Conservation (phyloP, 1,140 invertebrate species). For the Linepithema humile region DNA sequence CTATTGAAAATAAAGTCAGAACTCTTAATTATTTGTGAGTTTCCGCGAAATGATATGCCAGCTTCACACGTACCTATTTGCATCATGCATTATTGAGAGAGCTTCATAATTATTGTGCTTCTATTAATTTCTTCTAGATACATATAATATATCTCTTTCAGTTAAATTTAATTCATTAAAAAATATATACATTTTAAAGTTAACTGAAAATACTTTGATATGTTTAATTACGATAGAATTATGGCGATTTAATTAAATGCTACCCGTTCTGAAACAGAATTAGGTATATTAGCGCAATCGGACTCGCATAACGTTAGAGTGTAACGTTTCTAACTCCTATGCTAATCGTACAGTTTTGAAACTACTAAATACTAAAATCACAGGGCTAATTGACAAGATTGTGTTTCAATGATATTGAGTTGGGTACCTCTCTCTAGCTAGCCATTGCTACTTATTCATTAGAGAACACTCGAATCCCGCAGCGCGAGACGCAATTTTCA, state of each 20-base stretch:
- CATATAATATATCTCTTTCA: not conserved
- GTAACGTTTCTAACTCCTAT: conserved; percentile 10
- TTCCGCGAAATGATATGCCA: too few species aligned
- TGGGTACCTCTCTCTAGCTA: conserved; percentile 4
- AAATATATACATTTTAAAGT: not conserved
- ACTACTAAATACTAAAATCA: conserved; percentile 48
- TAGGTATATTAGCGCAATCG: conserved; percentile 15
- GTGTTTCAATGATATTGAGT: conserved; percentile 53
- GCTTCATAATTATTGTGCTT: not conserved
- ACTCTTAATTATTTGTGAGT: too few species aligned
- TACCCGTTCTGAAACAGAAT: not conserved
- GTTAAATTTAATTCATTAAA: not conserved
- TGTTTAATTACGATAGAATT: not conserved
- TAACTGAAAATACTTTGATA: not conserved
- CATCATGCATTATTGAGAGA: not conserved
- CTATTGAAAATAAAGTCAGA: too few species aligned
- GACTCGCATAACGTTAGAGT: conserved; percentile 33
- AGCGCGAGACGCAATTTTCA: not conserved
- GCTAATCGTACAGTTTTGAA: not conserved
- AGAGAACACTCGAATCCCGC: not conserved
- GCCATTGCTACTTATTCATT: conserved; percentile 48
- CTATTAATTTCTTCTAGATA: not conserved
- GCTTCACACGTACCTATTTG: too few species aligned
- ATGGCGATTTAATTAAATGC: not conserved
- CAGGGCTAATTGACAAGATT: conserved; percentile 50